Conservation (phyloP, 2,888 invertebrate species). For the Polydesmus complanatus region DNA sequence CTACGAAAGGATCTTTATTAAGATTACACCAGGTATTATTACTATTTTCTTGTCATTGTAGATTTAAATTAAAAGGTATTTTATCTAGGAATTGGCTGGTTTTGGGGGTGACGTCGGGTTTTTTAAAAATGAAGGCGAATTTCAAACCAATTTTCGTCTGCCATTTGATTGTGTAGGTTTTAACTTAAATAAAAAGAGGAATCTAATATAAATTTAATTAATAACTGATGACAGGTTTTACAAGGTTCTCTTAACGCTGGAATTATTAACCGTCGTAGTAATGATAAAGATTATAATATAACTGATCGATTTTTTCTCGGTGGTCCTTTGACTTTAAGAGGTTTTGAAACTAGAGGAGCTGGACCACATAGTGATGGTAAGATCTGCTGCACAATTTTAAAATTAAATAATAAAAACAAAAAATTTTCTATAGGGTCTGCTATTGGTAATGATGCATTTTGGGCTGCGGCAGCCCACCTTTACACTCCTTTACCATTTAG, state of each 20-base stretch:
- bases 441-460: slow-evolving; percentile 51
- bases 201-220: slow-evolving; percentile 2
- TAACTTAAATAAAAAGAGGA: slow-evolving; percentile 11
- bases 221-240: slow-evolving; percentile 42
- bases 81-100: slow-evolving; percentile 60
- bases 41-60: background rate
- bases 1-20: slow-evolving; percentile 53
- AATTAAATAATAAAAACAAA: slow-evolving; percentile 13
- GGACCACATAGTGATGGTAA: slow-evolving; percentile 67
- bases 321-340: slow-evolving; percentile 74
- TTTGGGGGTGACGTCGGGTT: slow-evolving; percentile 86
- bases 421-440: slow-evolving; percentile 30
- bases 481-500: slow-evolving; percentile 82
- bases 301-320: slow-evolving; percentile 73
- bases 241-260: slow-evolving; percentile 57
- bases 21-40: slow-evolving; percentile 32
- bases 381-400: too few relatives aligned
- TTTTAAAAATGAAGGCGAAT: slow-evolving; percentile 60
- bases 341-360: slow-evolving; percentile 73
- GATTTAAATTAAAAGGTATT: background rate
- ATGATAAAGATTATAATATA: slow-evolving; percentile 45
- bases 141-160: slow-evolving; percentile 54
- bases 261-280: slow-evolving; percentile 44
- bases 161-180: slow-evolving; percentile 43
- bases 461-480: slow-evolving; percentile 72